Evolutionary conservation across 1,140 invertebrate species (phyloP).

Genomic region (Drosophila serrata): DNA sequence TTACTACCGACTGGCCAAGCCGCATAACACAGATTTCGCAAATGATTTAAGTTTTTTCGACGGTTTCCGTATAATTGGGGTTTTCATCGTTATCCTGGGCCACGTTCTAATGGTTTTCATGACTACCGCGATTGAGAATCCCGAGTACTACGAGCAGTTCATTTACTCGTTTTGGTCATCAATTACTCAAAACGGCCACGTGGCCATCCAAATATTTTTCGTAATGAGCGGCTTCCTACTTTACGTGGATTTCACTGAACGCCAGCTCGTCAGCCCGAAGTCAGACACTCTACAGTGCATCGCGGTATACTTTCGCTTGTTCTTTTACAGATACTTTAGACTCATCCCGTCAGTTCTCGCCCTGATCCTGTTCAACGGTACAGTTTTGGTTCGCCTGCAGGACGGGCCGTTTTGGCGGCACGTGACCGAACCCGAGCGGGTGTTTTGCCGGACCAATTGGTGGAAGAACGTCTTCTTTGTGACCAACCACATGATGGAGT

Average conservation of each 20-base stretch:
- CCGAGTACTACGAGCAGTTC: constrained; percentile 72
- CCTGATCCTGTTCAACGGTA: constrained; percentile 86
- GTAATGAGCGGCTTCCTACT: constrained; percentile 87
- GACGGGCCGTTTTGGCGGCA: constrained; percentile 86
- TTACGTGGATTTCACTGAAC: constrained; percentile 85
- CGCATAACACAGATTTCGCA: constrained; percentile 30
- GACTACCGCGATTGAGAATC: constrained; percentile 65
- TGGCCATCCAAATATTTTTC: constrained; percentile 87
- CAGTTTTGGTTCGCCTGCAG: constrained; percentile 81
- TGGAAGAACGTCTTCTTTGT: constrained; percentile 89
- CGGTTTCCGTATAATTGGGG: constrained; percentile 62
- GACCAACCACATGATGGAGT: constrained; percentile 87
- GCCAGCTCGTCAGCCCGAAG: constrained; percentile 44
- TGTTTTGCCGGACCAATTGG: constrained; percentile 88
- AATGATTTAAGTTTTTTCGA: constrained; percentile 72
- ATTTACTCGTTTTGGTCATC: constrained; percentile 53
- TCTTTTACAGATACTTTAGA: constrained; percentile 86
- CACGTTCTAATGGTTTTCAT: constrained; percentile 70
- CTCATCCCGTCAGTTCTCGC: constrained; percentile 86
- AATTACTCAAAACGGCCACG: constrained; percentile 86
- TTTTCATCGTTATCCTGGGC: constrained; percentile 66
- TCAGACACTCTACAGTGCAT: constrained; percentile 43
- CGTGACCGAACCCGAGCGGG: constrained; percentile 85
- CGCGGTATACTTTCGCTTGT: constrained; percentile 57
- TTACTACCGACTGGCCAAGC: constrained; percentile 64